Evolutionary conservation across 2,797 vertebrate genomes (phyloP), one percentile per base, ranked within the genome.

Genomic region (Oreortyx pictus): DNA sequence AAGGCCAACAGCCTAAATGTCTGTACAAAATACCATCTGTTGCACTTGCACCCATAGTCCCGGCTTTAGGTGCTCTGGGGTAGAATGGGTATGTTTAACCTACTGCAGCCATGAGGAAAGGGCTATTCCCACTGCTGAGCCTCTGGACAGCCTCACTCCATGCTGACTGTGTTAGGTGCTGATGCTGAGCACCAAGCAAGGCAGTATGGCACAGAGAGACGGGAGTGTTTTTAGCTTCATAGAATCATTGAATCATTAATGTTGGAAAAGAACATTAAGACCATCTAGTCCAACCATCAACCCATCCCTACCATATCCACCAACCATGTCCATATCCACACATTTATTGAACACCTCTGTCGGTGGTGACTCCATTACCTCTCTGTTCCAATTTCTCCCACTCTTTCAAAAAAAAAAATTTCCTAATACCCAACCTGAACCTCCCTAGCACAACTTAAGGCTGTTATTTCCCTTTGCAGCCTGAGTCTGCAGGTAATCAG

Each of bases 31-130:
- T 14, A 52, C 3, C 6, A 16, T 14, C 9, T 70, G 6, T 6
- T 44, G 29, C 24, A 12, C 18, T 3, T 9, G 41, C 27, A 39
- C 24, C 37, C 31, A 14, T 0, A 62, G 50, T 19, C 20, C 39
- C 56, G 22, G 6, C 61, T 65, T 5, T 44, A 19, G 5, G 22
- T 71, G 14, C 31, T 49, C 13, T 74, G 57, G 82, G 41, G 76
- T 54, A 35, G 56, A 92, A 94, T 85, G 37, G n/a, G 76, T 87
- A 16, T n/a, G 29, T 86, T 52, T 35, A 81, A 90, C 66, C 79
- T 89, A 83, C 84, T 7, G 0, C 84, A 80, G 61, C 75, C 57
- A 15, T 81, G 71, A 44, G 74, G 27, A 83, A 68, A 85, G 22
- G 72, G 71, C 82, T 54, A 72, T 92, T 87, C 9, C 82, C 76